Base-by-base conservation (phyloP, 2,113 vertebrate species). In the Rhynchopsitta pachyrhyncha region DNA sequence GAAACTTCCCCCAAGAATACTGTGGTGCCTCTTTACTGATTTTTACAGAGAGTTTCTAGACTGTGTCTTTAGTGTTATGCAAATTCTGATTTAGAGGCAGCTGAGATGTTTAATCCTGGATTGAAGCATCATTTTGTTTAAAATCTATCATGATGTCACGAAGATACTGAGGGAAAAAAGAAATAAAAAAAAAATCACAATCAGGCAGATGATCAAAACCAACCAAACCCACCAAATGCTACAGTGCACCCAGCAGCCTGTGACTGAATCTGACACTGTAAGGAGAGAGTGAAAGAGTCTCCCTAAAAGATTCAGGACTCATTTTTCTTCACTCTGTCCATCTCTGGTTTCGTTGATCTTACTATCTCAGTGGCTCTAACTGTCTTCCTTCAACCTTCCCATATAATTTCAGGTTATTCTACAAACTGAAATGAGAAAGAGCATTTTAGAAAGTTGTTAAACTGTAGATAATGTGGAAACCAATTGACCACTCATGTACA, bases 1-100 rank as follows among this genome's bases (percentile, higher is more conserved):
- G 64, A 95, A 95, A 68, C n/a, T 62, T 82, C 88, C 66, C 66
- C 57, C 88, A 93, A 88, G 69, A 93, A 69, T 91, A 89, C 63
- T 76, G 28, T 42, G 77, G 47, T 84, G 59, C 89, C 50, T 95
- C 71, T 96, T 92, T 69, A 83, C 28, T 84, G 64, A 50, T 33
- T 92, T 95, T 91, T 76, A 73, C 27, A 70, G 20, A n/a, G 16
- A 47, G 35, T 57, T 93, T 96, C n/a, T 53, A 68, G 35, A 44
- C 23, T 23, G 16, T 23, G 52, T 23, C 42, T 93, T 84, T 35
- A 53, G 17, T 29, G 37, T 37, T 62, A 60, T 2, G 20, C 16
- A 82, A 66, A 82, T 60, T 95, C 76, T 94, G 39, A 76, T 79
- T 60, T 60, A 82, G 25, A 57, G 33, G 44, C 91, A 83, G 59